A percentile compares a stretch with the other conserved stretches of the same genome.
phyloP scores from a whole-genome alignment of 1,140 invertebrate species.

The Drosophila arawakana region DNA sequence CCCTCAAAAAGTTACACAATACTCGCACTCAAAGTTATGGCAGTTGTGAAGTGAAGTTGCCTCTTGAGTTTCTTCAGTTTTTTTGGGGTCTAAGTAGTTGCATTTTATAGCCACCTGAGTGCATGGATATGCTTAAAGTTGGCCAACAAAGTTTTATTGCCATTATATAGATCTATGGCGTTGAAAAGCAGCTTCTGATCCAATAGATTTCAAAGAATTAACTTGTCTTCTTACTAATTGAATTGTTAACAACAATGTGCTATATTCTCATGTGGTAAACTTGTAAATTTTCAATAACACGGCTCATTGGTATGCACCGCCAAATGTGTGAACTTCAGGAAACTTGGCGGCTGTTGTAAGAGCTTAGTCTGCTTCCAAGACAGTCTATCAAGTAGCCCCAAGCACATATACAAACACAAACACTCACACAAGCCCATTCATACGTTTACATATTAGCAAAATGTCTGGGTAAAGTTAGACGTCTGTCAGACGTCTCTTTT shows the following conservation, averaged over 20 bases:
- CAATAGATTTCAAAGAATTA: neutral
- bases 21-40: constrained; percentile 36
- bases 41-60: constrained; percentile 30
- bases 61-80: constrained; percentile 6
- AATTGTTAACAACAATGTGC: constrained; percentile 39
- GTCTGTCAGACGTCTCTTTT: constrained; percentile 56
- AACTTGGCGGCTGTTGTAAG: constrained; percentile 11
- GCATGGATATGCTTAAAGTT: constrained; percentile 36
- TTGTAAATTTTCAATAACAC: constrained; percentile 19
- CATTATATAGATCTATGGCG: neutral
- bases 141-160: constrained; percentile 21
- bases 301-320: constrained; percentile 45
- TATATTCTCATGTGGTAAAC: neutral
- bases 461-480: constrained; percentile 69
- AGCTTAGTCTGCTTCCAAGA: constrained; percentile 11
- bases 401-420: constrained; percentile 3
- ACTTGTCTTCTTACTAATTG: constrained; percentile 23
- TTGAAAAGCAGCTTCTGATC: neutral
- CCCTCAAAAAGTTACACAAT: constrained; percentile 46
- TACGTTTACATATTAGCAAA: constrained; percentile 48
- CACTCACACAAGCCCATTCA: constrained; percentile 5
- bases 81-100: constrained; percentile 2
- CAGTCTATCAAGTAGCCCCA: constrained; percentile 42
- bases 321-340: constrained; percentile 1
- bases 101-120: constrained; percentile 42